These are phyloP conservation scores for Philereme vetulata DNA, from an alignment of 2,888 invertebrate species.

Conservation along the genomic window DNA sequence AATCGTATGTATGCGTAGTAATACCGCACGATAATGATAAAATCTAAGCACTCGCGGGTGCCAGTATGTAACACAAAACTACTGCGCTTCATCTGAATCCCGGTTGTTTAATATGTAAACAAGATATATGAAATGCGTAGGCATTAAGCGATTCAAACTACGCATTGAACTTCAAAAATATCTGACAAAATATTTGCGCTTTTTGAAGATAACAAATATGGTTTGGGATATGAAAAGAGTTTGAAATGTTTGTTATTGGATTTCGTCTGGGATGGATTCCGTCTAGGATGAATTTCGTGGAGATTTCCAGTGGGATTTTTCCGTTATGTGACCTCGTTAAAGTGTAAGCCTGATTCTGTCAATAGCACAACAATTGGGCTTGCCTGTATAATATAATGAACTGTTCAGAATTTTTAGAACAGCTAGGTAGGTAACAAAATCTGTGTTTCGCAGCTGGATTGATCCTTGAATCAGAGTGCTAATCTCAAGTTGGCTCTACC, in stretches of 20 bases:
- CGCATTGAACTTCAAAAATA: slow-evolving; percentile 16
- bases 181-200: slow-evolving; percentile 9
- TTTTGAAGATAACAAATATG: slow-evolving; percentile 2
- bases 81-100: slow-evolving; percentile 5
- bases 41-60: background rate
- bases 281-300: slow-evolving; percentile 13
- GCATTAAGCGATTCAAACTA: slow-evolving; percentile 3
- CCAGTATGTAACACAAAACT: slow-evolving; percentile 3
- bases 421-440: too few species aligned
- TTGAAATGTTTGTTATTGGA: slow-evolving; percentile 13
- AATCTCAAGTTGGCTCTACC: too few species aligned
- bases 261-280: slow-evolving; percentile 10
- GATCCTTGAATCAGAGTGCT: too few species aligned
- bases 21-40: slow-evolving; percentile 20
- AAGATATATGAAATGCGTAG: slow-evolving; percentile 6
- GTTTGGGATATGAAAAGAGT: slow-evolving; percentile 15
- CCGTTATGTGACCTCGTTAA: slow-evolving; percentile 13
- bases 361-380: too few species aligned
- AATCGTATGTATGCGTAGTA: slow-evolving; percentile 14
- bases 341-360: background rate
- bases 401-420: too few species aligned
- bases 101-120: background rate
- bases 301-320: slow-evolving; percentile 17
- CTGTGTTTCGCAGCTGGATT: too few species aligned
- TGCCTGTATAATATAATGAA: too few species aligned